A percentile compares a stretch with the other conserved stretches of the same genome.
These are phyloP conservation scores for Pterostichus niger DNA, from an alignment of 2,888 invertebrate genomes.

Conservation along the genomic window DNA sequence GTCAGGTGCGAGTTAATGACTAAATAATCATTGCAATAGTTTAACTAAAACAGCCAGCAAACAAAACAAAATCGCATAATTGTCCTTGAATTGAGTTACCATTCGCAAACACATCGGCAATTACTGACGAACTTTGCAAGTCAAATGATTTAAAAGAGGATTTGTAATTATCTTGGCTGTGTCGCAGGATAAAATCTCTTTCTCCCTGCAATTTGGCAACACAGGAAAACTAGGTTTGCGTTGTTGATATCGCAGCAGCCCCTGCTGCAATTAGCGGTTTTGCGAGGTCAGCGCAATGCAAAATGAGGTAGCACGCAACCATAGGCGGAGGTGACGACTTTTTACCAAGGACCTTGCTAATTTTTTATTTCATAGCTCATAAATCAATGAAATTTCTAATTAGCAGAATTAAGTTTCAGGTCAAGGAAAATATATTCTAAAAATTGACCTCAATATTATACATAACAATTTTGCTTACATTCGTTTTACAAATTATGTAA, in stretches of 20 bases:
- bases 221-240: not conserved
- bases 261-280: slow-evolving; percentile 55
- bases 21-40: slow-evolving; percentile 7
- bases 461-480: too few relatives aligned
- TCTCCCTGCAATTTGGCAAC: slow-evolving; percentile 13
- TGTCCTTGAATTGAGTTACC: slow-evolving; percentile 24
- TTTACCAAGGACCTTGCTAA: slow-evolving; percentile 10
- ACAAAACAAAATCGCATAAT: slow-evolving; percentile 23
- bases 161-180: slow-evolving; percentile 29
- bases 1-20: slow-evolving; percentile 34
- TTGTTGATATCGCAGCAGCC: not conserved
- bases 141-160: slow-evolving; percentile 47
- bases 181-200: not conserved
- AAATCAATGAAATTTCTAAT: slow-evolving; percentile 18
- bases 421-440: slow-evolving; percentile 6
- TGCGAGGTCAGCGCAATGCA: slow-evolving; percentile 47
- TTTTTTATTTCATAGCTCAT: slow-evolving; percentile 19
- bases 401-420: slow-evolving; percentile 5
- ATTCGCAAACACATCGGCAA: slow-evolving; percentile 16
- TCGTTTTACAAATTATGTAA: too few relatives aligned
- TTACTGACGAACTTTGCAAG: slow-evolving; percentile 35
- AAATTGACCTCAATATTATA: too few relatives aligned
- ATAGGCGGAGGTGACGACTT: slow-evolving; percentile 7
- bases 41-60: slow-evolving; percentile 37
- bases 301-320: slow-evolving; percentile 18